Conservation (phyloP, 2,888 invertebrate genomes). For the Hyposoter didymator region DNA sequence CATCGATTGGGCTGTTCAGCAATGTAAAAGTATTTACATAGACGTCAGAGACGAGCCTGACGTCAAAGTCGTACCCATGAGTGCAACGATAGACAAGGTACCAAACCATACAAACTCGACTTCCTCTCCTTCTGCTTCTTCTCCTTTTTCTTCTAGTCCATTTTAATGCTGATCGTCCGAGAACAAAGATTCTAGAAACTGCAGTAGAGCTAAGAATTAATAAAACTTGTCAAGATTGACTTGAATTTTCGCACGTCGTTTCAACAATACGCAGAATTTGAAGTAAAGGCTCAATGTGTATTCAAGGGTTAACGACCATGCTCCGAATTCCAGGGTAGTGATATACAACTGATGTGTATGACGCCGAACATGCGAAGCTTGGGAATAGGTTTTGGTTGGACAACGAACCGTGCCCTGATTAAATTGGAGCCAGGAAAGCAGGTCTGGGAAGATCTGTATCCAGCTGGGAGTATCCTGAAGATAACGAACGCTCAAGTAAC, state of each 20-base stretch:
- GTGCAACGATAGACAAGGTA: conserved; percentile 90
- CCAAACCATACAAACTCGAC: no score
- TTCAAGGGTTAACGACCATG: neutral
- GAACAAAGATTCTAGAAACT: no score
- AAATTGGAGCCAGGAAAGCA: conserved; percentile 90
- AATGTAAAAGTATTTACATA: conserved; percentile 88
- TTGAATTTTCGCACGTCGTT: neutral
- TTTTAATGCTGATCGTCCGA: no score
- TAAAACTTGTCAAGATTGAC: no score
- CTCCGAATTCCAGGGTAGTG: conserved; percentile 86
- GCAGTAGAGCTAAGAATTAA: no score
- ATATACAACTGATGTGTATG: conserved; percentile 89
- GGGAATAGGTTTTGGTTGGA: conserved; percentile 93
- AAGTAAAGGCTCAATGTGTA: neutral
- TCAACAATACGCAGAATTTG: neutral
- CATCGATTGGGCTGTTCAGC: conserved; percentile 88
- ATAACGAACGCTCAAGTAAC: conserved; percentile 91
- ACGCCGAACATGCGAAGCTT: conserved; percentile 86
- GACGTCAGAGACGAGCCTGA: conserved; percentile 88
- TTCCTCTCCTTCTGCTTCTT: neutral
- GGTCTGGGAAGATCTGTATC: conserved; percentile 94
- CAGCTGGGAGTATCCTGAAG: conserved; percentile 92
- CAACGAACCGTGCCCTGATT: conserved; percentile 90
- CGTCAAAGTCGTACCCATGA: conserved; percentile 89
- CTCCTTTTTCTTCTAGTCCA: neutral